These are phyloP conservation scores for Zaprionus taronus DNA, from an alignment of 1,140 invertebrate genomes.

Conservation along the genomic window DNA sequence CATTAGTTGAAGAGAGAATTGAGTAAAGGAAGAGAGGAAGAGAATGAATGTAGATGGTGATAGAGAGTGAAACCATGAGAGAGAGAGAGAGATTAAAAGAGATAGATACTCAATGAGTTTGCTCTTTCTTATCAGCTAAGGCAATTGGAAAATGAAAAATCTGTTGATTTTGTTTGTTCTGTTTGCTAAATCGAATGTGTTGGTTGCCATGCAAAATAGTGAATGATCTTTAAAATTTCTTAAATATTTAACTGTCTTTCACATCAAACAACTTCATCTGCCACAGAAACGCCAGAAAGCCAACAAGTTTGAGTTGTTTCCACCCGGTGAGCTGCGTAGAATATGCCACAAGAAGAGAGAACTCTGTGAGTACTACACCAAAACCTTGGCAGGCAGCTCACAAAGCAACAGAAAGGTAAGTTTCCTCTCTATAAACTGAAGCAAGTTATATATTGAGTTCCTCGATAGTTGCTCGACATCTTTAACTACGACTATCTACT, in stretches of 20 bases:
- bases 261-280: not conserved
- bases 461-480: slow-evolving; percentile 54
- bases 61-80: not conserved
- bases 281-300: slow-evolving; percentile 59
- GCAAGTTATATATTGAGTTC: not conserved
- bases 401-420: slow-evolving; percentile 62
- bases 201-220: not conserved
- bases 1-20: not conserved
- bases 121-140: not conserved
- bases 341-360: slow-evolving; percentile 56
- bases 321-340: slow-evolving; percentile 52
- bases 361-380: slow-evolving; percentile 62
- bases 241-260: not conserved
- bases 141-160: too few species aligned
- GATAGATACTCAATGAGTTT: not conserved
- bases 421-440: not conserved
- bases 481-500: slow-evolving; percentile 70
- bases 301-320: slow-evolving; percentile 57
- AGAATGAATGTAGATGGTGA: not conserved
- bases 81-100: not conserved
- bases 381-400: slow-evolving; percentile 57
- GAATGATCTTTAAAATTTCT: not conserved
- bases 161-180: not conserved
- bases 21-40: not conserved
- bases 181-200: not conserved